Conservation (phyloP, 1,140 invertebrate species). For the Zaprionus lachaisei region DNA sequence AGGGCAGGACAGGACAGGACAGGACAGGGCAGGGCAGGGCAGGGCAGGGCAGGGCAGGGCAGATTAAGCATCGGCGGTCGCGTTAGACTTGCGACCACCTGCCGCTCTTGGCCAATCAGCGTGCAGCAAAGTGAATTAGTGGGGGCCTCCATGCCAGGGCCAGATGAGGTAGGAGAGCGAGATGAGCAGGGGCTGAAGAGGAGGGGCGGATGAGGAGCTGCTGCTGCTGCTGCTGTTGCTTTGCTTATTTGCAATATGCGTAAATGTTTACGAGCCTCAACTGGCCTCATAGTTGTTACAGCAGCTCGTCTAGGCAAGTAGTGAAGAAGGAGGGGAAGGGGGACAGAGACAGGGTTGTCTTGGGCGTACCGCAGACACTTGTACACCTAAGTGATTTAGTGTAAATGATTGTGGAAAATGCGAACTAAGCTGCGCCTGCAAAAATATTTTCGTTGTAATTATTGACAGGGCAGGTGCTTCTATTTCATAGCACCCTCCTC, state of each 20-base stretch:
- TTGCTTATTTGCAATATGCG: slow-evolving; percentile 79
- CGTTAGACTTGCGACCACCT: slow-evolving; percentile 77
- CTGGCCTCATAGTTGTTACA: slow-evolving; percentile 22
- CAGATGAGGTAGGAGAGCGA: not conserved
- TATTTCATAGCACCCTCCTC: not conserved
- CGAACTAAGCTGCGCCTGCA: slow-evolving; percentile 16
- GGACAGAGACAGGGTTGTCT: slow-evolving; percentile 6
- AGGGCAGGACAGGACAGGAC: not conserved
- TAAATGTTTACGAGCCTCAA: slow-evolving; percentile 70
- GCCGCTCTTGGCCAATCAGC: slow-evolving; percentile 70
- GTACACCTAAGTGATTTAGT: slow-evolving; percentile 81
- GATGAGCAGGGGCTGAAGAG: not conserved
- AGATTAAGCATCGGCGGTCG: slow-evolving; percentile 66
- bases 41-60: slow-evolving; percentile 35
- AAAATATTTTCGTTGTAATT: slow-evolving; percentile 46
- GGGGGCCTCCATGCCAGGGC: slow-evolving; percentile 45
- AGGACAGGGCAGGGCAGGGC: slow-evolving; percentile 18
- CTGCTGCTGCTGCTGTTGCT: slow-evolving; percentile 41
- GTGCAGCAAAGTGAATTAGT: slow-evolving; percentile 72
- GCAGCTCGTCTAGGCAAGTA: not conserved
- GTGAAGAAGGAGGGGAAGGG: not conserved
- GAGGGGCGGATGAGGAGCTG: not conserved
- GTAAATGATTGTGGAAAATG: slow-evolving; percentile 78
- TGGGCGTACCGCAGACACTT: slow-evolving; percentile 65
- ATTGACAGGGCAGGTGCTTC: slow-evolving; percentile 38